Evolutionary conservation across 2,113 vertebrate species (phyloP).

Genomic region (Hypocryptadius cinnamomeus): DNA sequence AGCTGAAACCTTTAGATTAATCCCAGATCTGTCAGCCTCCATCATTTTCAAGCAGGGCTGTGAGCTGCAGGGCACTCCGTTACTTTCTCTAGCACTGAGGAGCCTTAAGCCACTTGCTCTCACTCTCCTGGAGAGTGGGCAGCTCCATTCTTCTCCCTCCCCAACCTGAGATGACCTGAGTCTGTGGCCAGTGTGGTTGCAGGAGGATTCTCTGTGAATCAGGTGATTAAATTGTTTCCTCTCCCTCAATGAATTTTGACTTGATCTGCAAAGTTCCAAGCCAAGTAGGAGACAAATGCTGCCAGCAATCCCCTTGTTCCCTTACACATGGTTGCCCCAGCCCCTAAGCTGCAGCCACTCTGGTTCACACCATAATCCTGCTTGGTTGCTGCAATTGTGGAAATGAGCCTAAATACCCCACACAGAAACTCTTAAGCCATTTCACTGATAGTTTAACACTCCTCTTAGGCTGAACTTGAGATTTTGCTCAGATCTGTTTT

Average conservation of each 20-base stretch:
- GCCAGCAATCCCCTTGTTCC: not conserved
- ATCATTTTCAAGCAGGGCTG: constrained; percentile 40
- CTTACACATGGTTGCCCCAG: not conserved
- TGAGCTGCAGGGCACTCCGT: not conserved
- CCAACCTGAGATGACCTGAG: constrained; percentile 32
- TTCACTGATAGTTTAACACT: not conserved
- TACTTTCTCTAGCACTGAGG: constrained; percentile 1
- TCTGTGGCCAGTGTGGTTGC: not conserved
- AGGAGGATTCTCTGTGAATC: not conserved
- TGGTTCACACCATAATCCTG: not conserved
- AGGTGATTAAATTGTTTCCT: not conserved
- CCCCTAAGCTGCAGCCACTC: not conserved
- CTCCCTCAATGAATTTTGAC: not conserved
- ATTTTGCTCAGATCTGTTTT: not conserved
- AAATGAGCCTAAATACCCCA: not conserved
- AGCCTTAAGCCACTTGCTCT: constrained; percentile 17
- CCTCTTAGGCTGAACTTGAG: not conserved
- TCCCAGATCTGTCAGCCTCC: constrained; percentile 64
- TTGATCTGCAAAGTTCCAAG: not conserved
- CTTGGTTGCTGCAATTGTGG: not conserved
- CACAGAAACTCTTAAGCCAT: not conserved
- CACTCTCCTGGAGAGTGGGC: constrained; percentile 4
- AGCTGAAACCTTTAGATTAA: constrained; percentile 65
- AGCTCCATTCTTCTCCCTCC: not conserved
- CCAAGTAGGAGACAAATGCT: not conserved